These are phyloP conservation scores for Rugalucina vietnamica DNA, from an alignment of 2,888 invertebrate species.

Conservation along the genomic window DNA sequence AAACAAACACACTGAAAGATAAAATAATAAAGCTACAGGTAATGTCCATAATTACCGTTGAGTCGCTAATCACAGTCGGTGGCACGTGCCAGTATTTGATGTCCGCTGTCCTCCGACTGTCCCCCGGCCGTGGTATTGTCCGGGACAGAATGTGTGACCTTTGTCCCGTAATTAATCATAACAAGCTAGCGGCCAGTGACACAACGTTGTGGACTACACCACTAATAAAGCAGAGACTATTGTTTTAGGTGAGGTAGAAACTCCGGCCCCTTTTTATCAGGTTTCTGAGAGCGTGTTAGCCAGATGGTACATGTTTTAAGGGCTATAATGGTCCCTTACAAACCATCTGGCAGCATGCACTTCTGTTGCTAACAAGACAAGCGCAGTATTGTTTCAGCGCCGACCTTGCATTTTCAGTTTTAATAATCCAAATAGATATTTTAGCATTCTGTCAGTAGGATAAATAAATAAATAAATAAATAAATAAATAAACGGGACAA, in stretches of 20 bases:
- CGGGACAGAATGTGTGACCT: not conserved
- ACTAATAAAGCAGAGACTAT: slow-evolving; percentile 44
- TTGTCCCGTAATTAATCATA: slow-evolving; percentile 36
- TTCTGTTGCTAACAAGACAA: not conserved
- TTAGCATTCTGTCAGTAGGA: not conserved
- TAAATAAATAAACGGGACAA: not conserved
- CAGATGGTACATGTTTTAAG: slow-evolving; percentile 47
- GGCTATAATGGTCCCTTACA: not conserved
- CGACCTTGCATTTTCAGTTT: too few species aligned
- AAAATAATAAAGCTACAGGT: too few species aligned
- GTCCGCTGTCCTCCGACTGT: slow-evolving; percentile 8
- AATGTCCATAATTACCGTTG: not conserved
- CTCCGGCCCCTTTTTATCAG: slow-evolving; percentile 24
- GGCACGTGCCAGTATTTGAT: slow-evolving; percentile 7
- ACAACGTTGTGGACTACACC: slow-evolving; percentile 27
- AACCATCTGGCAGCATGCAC: not conserved
- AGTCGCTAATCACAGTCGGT: slow-evolving; percentile 2
- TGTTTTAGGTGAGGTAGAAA: slow-evolving; percentile 58
- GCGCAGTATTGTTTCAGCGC: too few species aligned
- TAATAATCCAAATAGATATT: too few species aligned
- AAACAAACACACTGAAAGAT: too few species aligned
- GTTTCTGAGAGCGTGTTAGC: slow-evolving; percentile 32
- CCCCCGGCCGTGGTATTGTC: slow-evolving; percentile 32
- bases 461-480: slow-evolving; percentile 16
- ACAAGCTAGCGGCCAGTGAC: slow-evolving; percentile 54